A percentile compares a stretch with the other conserved stretches of the same genome.
phyloP scores from a whole-genome alignment of 1,140 invertebrate genomes.

The Bombus confusus region DNA sequence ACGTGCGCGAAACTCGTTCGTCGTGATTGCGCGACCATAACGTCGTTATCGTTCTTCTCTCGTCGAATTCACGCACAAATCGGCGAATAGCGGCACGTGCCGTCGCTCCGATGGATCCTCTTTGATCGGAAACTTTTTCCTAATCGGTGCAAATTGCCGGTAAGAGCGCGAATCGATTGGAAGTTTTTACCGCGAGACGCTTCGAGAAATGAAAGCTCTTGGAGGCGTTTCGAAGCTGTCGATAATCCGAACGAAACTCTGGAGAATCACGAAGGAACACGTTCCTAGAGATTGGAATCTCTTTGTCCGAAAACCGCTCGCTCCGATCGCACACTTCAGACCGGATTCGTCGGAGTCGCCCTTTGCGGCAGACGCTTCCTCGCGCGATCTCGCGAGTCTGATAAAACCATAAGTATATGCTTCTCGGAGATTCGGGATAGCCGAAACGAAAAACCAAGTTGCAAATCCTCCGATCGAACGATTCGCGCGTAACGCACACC shows the following conservation, averaged over 20 bases:
- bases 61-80: neutral
- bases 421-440: neutral
- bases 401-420: no score
- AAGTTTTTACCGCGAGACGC: neutral
- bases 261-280: neutral
- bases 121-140: neutral
- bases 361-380: neutral
- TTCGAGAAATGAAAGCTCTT: neutral
- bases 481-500: no score
- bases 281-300: slow-evolving; percentile 20
- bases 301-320: neutral
- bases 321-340: neutral
- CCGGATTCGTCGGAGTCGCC: neutral
- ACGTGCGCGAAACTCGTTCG: neutral
- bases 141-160: neutral
- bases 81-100: neutral
- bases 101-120: neutral
- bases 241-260: neutral
- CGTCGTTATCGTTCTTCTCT: neutral
- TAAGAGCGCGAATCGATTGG: neutral
- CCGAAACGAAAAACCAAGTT: no score
- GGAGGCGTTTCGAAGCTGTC: neutral
- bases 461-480: no score
- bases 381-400: neutral
- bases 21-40: no score